A percentile compares a stretch with the other conserved stretches of the same genome.
Evolutionary conservation across 2,888 invertebrate genomes (phyloP).

Genomic region (Caenorhabditis imperialis): DNA sequence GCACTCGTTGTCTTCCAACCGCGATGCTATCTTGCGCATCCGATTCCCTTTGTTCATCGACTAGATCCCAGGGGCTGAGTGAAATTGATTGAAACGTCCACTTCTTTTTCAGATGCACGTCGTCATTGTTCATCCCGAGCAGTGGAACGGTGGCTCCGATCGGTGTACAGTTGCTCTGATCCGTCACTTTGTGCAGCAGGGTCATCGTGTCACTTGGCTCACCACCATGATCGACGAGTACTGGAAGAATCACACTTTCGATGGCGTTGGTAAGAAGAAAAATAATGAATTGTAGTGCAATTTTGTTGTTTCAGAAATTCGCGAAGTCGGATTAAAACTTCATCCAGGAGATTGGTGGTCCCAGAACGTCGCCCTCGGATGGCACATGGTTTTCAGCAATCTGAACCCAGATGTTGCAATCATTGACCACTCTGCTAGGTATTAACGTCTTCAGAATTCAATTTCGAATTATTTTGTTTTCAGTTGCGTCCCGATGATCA

Average conservation of each 20-base stretch:
- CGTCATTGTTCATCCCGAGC: constrained; percentile 78
- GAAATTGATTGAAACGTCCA: neutral
- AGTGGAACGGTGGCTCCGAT: constrained; percentile 78
- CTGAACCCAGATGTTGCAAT: constrained; percentile 75
- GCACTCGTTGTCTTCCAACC: constrained; percentile 39
- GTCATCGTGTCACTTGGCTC: constrained; percentile 74
- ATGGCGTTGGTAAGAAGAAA: constrained; percentile 70
- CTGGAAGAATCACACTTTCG: constrained; percentile 74
- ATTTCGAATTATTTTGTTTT: constrained; percentile 9
- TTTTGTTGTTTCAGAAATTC: constrained; percentile 65
- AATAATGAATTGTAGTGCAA: neutral
- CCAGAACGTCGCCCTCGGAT: constrained; percentile 77
- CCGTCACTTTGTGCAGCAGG: constrained; percentile 71
- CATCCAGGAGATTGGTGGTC: constrained; percentile 78
- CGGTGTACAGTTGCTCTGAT: constrained; percentile 76
- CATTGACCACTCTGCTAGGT: constrained; percentile 77
- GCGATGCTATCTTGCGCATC: constrained; percentile 49
- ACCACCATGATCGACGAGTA: constrained; percentile 78
- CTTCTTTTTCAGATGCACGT: constrained; percentile 70
- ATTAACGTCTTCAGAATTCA: neutral
- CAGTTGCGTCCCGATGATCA: constrained; percentile 77
- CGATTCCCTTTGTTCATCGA: constrained; percentile 25
- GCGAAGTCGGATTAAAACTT: constrained; percentile 69
- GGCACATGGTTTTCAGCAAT: constrained; percentile 69
- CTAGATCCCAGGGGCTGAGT: neutral